Evolutionary conservation across 2,113 vertebrate genomes (phyloP), one percentile per base, ranked within the genome.

Genomic region (Paramisgurnus dabryanus): DNA sequence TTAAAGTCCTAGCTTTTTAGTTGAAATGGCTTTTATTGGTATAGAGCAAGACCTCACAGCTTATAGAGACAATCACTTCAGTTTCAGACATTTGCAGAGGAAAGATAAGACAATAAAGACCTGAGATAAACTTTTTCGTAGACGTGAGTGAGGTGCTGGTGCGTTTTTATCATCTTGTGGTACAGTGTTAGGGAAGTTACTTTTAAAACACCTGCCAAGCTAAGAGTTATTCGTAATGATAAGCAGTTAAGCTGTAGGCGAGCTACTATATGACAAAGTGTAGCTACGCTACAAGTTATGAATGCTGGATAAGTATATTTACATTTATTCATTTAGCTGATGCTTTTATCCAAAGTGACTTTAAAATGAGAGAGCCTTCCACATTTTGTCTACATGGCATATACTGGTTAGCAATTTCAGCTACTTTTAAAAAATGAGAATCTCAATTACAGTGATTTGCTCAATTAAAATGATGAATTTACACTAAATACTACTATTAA

Each of bases 151-250:
- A 76, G 57, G 64, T 41, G 75, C 67, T 34, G 45, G 65, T 70
- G 65, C 45, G 18, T 27, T 73, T 76, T 81, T 84, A 77, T 76
- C 50, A 69, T 65, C 57, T 45, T 85, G 79, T 81, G 67, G 67
- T 15, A 40, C 17, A 55, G 13, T 40, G 82, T 87, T 84, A 81
- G 86, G 53, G 75, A 65, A 68, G 22, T 45, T 43, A 13, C 40
- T 71, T 2, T 4, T 18, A 57, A 57, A 55, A 57, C 55, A 3
- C 69, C 39, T 40, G 34, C 49, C 3, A 15, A 40, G 34, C 50
- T 71, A 40, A 6, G 53, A 70, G 47, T 7, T 39, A 41, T n/a
- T 18, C 17, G 34, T 58, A 41, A 10, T 39, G 5, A 17, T 15
- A 70, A 55, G 7, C 3, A 40, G 68, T 55, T 70, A 3, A 72